Conservation (phyloP, 2,113 vertebrate genomes). For the Lophius piscatorius region DNA sequence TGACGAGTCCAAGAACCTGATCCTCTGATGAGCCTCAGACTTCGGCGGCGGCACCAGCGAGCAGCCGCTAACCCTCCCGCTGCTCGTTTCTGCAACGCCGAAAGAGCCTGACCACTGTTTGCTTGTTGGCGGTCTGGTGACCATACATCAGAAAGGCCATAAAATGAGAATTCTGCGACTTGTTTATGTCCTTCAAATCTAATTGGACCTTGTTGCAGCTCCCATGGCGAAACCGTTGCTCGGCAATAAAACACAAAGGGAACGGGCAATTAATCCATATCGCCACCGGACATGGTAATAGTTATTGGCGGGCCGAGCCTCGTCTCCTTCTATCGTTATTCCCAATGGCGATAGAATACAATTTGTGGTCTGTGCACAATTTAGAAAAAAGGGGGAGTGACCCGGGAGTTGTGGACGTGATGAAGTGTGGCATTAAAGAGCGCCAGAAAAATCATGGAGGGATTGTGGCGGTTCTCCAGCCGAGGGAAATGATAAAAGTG, state of each 20-base stretch:
- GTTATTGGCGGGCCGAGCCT: constrained; percentile 62
- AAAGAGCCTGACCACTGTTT: constrained; percentile 51
- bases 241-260: constrained; percentile 68
- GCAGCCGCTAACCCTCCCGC: constrained; percentile 43
- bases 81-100: constrained; percentile 36
- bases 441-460: constrained; percentile 39
- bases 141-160: constrained; percentile 40
- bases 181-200: constrained; percentile 75
- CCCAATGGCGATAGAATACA: constrained; percentile 45
- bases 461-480: constrained; percentile 25
- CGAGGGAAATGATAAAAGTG: background rate
- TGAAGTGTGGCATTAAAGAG: constrained; percentile 55
- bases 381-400: constrained; percentile 41
- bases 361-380: constrained; percentile 54
- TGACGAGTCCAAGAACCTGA: constrained; percentile 64
- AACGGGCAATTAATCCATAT: constrained; percentile 78
- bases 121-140: constrained; percentile 31
- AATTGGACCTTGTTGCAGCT: constrained; percentile 75
- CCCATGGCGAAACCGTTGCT: constrained; percentile 72
- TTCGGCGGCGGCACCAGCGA: constrained; percentile 25
- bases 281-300: constrained; percentile 74
- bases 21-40: constrained; percentile 63
- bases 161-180: constrained; percentile 52
- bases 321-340: constrained; percentile 49
- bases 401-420: constrained; percentile 53